These are phyloP conservation scores for Castor canadensis DNA, from an alignment of 2,113 vertebrate species.

Conservation along the genomic window DNA sequence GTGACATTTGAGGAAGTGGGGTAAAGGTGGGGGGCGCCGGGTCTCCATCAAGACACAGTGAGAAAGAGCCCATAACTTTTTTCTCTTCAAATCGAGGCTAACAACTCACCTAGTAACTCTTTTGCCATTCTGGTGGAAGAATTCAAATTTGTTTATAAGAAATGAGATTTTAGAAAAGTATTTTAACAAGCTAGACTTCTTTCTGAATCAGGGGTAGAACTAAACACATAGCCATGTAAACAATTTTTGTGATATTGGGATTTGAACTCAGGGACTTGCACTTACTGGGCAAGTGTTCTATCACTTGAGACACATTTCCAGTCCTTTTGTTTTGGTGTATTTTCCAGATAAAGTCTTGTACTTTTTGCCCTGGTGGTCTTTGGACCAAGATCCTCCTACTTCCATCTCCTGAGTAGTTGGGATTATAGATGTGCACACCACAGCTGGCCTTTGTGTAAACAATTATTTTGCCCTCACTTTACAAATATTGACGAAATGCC, in stretches of 20 bases:
- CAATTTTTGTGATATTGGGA: too few species aligned
- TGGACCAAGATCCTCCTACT: too few species aligned
- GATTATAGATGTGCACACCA: too few species aligned
- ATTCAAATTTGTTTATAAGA: slow-evolving; percentile 20
- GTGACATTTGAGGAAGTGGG: not conserved
- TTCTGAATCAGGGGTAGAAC: slow-evolving; percentile 30
- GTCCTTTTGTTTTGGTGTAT: too few species aligned
- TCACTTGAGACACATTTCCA: too few species aligned
- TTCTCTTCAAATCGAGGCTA: not conserved
- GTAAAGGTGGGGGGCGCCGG: not conserved
- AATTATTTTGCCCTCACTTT: too few species aligned
- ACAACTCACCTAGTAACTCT: not conserved
- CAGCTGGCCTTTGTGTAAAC: too few species aligned
- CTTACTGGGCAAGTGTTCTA: too few species aligned
- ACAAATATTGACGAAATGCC: not conserved
- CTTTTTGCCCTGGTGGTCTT: too few species aligned
- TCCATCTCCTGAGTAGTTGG: too few species aligned
- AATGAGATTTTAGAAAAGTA: not conserved
- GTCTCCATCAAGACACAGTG: not conserved
- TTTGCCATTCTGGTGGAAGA: not conserved
- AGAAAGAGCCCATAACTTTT: not conserved
- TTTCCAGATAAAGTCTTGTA: too few species aligned
- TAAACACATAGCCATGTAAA: not conserved
- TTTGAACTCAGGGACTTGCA: too few species aligned
- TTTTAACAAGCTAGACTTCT: not conserved